Base-by-base conservation (phyloP, 2,113 vertebrate species). In the Columbina picui region DNA sequence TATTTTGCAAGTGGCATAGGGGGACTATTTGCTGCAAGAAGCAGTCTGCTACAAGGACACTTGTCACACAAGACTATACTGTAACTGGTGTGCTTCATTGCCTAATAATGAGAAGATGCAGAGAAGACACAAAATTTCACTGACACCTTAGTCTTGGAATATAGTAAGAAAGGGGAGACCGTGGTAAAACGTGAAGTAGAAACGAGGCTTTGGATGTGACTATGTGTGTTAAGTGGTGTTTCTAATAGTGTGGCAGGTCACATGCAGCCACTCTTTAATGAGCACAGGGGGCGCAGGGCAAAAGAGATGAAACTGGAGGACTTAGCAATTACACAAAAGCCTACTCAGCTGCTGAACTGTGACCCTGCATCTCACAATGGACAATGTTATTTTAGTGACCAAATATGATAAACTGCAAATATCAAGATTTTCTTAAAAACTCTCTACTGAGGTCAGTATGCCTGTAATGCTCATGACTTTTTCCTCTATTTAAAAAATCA, bases 211-310 rank as follows among this genome's bases (percentile, higher is more conserved):
- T 69, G 59, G 38, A 20, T 3, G 1, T 20, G 45, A n/a, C 23
- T 59, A 14, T 0, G 0, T 0, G 1, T 20, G 14, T 25, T 69
- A 26, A 61, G 16, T 59, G 81, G 29, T 14, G 15, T 68, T 88
- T 63, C 47, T 53, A 49, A 34, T 19, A 19, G n/a, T 1, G 1
- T 85, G 57, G 18, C 30, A 61, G 34, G 20, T 84, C 64, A 49
- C 10, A 11, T 5, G 36, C 25, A 80, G 50, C 10, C 7, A 6
- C 68, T 47, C 61, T 93, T 8, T 52, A 59, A 53, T 38, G 50
- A 70, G 74, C 49, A 76, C 49, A 60, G 78, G 26, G 13, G 67
- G 70, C 27, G 39, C 18, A 17, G 63, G 11, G 39, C 29, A 53
- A 34, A 69, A 50, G 50, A 87, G 47, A 71, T 25, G 71, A 85